phyloP scores from a whole-genome alignment of 2,888 invertebrate genomes.

The Trichogramma evanescens region DNA sequence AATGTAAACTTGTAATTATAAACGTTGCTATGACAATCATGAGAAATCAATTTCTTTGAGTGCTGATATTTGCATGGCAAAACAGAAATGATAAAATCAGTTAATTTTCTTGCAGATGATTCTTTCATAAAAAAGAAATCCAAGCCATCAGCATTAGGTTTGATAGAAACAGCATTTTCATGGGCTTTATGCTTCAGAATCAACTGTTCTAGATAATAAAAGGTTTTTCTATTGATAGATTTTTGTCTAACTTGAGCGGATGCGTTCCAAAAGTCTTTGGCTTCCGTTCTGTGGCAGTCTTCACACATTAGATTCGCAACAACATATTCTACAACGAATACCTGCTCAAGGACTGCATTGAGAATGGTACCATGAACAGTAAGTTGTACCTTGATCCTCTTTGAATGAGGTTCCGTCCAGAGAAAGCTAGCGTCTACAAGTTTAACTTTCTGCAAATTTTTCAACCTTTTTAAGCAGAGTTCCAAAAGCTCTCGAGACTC shows the following conservation, averaged over 20 bases:
- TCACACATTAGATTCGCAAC: constrained; percentile 93
- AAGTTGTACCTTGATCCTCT: constrained; percentile 88
- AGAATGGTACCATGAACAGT: constrained; percentile 93
- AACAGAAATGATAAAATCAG: constrained; percentile 83
- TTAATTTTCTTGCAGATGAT: constrained; percentile 87
- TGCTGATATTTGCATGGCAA: constrained; percentile 82
- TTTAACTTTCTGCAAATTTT: constrained; percentile 81
- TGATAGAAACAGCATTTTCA: constrained; percentile 81
- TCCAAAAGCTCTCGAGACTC: constrained; percentile 86
- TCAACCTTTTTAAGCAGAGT: constrained; percentile 86
- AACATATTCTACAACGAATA: constrained; percentile 89
- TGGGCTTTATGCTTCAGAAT: constrained; percentile 94
- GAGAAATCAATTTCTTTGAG: constrained; percentile 92
- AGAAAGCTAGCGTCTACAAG: constrained; percentile 93
- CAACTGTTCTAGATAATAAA: constrained; percentile 94
- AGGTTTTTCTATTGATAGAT: constrained; percentile 90
- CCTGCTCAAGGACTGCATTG: constrained; percentile 87
- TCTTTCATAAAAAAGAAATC: constrained; percentile 92
- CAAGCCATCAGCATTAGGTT: constrained; percentile 78
- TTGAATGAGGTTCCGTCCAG: constrained; percentile 99
- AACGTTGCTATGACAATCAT: constrained; percentile 92
- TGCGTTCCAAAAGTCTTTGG: constrained; percentile 96
- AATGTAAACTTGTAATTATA: constrained; percentile 93
- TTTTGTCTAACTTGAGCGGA: constrained; percentile 78
- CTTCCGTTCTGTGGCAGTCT: constrained; percentile 93